Percentiles rank a stretch among this genome's conserved stretches.
phyloP scores from a whole-genome alignment of 37 sponge, comb jelly and placozoan genomes.

The Geodia barretti region DNA sequence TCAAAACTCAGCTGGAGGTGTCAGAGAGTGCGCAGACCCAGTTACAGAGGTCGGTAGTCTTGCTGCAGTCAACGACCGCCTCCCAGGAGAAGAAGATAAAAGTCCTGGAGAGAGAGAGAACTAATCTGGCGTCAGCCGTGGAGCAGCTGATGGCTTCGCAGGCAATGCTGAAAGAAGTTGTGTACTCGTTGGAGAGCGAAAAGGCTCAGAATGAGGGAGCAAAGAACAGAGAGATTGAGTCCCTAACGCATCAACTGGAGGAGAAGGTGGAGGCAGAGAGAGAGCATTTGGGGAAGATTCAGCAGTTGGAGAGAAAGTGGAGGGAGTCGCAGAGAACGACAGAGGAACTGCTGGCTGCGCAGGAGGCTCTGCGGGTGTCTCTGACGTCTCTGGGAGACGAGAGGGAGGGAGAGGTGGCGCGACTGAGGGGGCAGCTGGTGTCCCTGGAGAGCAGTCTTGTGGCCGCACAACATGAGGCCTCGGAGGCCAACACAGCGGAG shows the following conservation, averaged over 20 bases:
- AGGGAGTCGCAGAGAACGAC: constrained; percentile 28
- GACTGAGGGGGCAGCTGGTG: constrained; percentile 16
- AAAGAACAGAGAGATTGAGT: neutral
- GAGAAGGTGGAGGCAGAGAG: neutral
- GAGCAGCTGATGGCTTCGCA: constrained; percentile 8
- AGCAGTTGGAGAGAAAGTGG: constrained; percentile 14
- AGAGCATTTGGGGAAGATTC: neutral
- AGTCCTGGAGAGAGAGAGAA: constrained; percentile 20
- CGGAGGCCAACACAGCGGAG: neutral
- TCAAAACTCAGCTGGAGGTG: constrained; percentile 28
- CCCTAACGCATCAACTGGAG: neutral
- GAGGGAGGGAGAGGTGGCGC: constrained; percentile 59
- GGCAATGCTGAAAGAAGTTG: constrained; percentile 22
- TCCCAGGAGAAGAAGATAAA: neutral
- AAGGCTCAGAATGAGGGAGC: neutral
- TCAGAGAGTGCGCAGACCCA: constrained; percentile 32
- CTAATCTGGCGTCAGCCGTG: constrained; percentile 11
- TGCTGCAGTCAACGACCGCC: neutral
- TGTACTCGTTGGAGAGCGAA: constrained; percentile 14
- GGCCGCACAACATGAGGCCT: neutral
- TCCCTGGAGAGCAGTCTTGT: constrained; percentile 7
- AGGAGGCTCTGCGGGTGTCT: constrained; percentile 52
- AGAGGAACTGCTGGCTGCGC: constrained; percentile 44
- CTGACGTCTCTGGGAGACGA: constrained; percentile 37
- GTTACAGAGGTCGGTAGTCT: constrained; percentile 7